Percentiles rank a stretch among this genome's conserved stretches.
These are phyloP conservation scores for Myopa testacea DNA, from an alignment of 2,888 invertebrate genomes.

Conservation along the genomic window DNA sequence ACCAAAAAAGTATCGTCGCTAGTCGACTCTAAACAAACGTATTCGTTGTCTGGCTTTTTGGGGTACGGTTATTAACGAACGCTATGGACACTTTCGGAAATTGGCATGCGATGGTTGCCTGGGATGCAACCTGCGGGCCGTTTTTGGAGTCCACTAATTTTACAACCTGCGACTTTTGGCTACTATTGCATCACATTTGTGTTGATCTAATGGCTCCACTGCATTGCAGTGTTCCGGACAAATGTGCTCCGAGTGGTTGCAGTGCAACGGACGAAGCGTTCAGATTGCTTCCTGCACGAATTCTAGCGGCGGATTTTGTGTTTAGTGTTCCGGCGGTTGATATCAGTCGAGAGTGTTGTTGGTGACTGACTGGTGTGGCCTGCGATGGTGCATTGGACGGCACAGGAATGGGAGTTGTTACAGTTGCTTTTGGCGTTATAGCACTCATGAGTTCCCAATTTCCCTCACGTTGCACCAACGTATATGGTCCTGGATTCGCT, in stretches of 20 bases:
- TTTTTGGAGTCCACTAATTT: background rate
- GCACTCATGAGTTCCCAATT: constrained; percentile 53
- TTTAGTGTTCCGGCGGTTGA: constrained; percentile 16
- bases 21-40: background rate
- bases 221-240: constrained; percentile 29
- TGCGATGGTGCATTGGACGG: constrained; percentile 22
- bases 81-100: constrained; percentile 25
- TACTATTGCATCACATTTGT: constrained; percentile 42
- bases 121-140: background rate
- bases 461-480: constrained; percentile 53
- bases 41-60: constrained; percentile 20
- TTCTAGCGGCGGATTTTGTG: background rate
- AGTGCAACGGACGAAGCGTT: constrained; percentile 22
- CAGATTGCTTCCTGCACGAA: constrained; percentile 8
- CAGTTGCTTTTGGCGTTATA: constrained; percentile 43
- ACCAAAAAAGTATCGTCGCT: background rate
- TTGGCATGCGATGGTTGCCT: background rate
- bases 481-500: constrained; percentile 49
- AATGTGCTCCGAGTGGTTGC: constrained; percentile 19
- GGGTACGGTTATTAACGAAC: background rate
- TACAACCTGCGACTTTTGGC: background rate
- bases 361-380: constrained; percentile 13
- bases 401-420: constrained; percentile 43
- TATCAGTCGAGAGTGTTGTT: constrained; percentile 44
- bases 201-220: constrained; percentile 35